Conservation (phyloP, 2,113 vertebrate species). For the Zosterops japonicus region DNA sequence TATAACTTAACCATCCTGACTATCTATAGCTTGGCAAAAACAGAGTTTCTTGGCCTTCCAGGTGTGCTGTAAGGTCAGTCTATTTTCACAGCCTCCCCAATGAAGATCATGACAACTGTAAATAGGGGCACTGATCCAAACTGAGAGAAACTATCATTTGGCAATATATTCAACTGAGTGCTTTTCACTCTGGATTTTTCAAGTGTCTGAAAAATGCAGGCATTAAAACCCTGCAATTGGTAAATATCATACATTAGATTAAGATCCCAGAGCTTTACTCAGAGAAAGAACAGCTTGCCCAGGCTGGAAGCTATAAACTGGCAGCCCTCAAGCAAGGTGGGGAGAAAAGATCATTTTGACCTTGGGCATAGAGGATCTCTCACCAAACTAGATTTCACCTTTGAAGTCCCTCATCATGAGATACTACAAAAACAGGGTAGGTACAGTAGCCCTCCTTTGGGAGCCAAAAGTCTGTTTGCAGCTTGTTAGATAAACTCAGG, state of each 20-base stretch:
- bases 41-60: not conserved
- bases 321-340: not conserved
- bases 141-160: not conserved
- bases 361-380: not conserved
- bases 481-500: not conserved
- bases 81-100: not conserved
- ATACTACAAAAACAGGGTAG: not conserved
- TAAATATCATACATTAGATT: not conserved
- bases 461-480: not conserved
- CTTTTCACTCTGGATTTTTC: not conserved
- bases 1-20: not conserved
- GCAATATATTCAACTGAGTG: not conserved
- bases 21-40: not conserved
- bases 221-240: not conserved
- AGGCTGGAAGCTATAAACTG: not conserved
- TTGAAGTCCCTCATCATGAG: not conserved
- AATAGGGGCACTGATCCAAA: not conserved
- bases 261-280: not conserved
- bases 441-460: not conserved
- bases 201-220: not conserved
- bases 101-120: not conserved
- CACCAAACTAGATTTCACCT: not conserved
- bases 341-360: not conserved
- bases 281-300: not conserved
- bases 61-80: not conserved